A percentile compares a stretch with the other conserved stretches of the same genome.
Conservation (phyloP, 2,797 vertebrate species). For the Peromyscus aztecus region DNA sequence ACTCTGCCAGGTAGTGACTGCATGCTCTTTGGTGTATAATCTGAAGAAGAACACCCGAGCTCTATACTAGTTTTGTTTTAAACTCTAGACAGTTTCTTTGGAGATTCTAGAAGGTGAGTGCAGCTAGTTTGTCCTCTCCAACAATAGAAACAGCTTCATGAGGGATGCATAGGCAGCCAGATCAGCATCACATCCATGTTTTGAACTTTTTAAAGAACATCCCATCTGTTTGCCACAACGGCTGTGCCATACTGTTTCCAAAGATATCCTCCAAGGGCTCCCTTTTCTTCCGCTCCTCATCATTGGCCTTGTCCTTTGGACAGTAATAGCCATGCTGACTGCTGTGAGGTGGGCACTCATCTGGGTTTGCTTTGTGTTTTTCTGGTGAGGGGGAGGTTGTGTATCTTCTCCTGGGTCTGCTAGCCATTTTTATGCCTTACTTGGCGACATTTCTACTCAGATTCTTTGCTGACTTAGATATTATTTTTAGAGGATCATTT, state of each 20-base stretch:
- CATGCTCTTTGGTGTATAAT: not conserved
- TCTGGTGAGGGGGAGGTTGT: not conserved
- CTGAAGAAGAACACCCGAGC: not conserved
- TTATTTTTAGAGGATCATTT: not conserved
- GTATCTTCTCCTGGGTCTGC: not conserved
- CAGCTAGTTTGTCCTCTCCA: not conserved
- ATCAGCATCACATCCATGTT: not conserved
- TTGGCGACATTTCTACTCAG: not conserved
- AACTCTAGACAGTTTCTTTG: not conserved
- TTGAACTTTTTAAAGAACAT: not conserved
- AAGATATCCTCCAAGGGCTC: too few relatives aligned
- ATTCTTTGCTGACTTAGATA: not conserved
- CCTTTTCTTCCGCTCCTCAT: not conserved
- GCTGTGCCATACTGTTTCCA: not conserved
- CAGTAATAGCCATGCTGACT: not conserved
- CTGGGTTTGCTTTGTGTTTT: not conserved
- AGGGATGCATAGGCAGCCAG: too few relatives aligned
- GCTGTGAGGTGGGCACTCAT: not conserved
- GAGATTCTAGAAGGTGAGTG: not conserved
- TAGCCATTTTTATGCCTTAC: not conserved
- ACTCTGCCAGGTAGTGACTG: not conserved
- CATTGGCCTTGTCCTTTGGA: not conserved
- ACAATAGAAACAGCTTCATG: not conserved
- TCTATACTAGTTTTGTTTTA: not conserved
- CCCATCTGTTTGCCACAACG: not conserved